Conservation (phyloP, 92 coral and sea anemone genomes). For the Palythoa caribaeorum region DNA sequence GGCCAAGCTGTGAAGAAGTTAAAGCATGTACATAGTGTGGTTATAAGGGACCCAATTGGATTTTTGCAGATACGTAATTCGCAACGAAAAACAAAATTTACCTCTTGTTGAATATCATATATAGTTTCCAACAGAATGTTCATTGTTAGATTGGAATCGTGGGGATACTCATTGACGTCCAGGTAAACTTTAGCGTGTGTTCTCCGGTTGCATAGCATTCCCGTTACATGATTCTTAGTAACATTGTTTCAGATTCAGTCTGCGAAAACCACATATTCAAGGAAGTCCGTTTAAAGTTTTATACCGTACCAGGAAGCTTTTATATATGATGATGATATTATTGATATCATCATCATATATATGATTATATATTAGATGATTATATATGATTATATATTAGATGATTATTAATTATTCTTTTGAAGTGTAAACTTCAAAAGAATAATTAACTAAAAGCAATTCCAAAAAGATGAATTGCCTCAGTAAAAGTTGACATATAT, state of each 20-base stretch:
- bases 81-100: neutral
- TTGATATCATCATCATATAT: too few species aligned
- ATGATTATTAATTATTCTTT: too few species aligned
- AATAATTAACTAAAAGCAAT: too few species aligned
- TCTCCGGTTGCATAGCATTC: neutral
- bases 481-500: too few species aligned
- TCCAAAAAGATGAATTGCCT: too few species aligned
- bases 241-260: neutral
- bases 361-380: too few species aligned
- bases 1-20: neutral
- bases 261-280: too few species aligned
- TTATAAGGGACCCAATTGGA: neutral
- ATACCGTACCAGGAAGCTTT: too few species aligned
- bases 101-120: neutral
- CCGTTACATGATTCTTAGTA: neutral
- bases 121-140: neutral
- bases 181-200: neutral
- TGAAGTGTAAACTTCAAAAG: too few species aligned
- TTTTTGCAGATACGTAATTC: neutral
- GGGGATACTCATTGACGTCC: neutral
- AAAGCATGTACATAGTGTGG: neutral
- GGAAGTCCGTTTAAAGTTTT: too few species aligned
- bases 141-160: neutral
- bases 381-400: too few species aligned
- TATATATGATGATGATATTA: too few species aligned